These are phyloP conservation scores for Micronycteris hirsuta DNA, from an alignment of 2,113 vertebrate genomes.

Conservation along the genomic window DNA sequence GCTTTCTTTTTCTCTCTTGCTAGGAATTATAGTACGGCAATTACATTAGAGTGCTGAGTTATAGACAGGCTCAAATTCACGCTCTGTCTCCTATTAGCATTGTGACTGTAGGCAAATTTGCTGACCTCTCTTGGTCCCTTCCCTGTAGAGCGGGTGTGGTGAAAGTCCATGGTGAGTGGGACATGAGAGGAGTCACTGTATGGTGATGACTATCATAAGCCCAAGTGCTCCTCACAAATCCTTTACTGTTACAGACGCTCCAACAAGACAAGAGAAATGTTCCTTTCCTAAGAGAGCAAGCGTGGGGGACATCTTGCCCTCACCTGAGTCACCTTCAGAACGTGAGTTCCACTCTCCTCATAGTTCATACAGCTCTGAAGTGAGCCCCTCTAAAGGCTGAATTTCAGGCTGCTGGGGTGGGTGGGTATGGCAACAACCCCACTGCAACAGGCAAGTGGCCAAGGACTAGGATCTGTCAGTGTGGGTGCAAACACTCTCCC, in stretches of 20 bases:
- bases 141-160: not conserved
- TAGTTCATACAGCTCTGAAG: not conserved
- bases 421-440: conserved; percentile 60
- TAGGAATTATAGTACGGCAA: no score
- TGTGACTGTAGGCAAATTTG: not conserved
- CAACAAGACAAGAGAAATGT: rapidly evolving
- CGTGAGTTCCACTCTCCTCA: not conserved
- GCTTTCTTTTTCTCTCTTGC: not conserved
- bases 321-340: not conserved
- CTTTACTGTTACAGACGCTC: not conserved
- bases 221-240: not conserved
- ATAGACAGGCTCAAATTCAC: not conserved
- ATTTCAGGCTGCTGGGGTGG: conserved; percentile 47
- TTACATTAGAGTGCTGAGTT: not conserved
- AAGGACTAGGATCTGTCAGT: conserved; percentile 53
- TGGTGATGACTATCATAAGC: rapidly evolving
- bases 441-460: conserved; percentile 35
- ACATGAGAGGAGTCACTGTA: rapidly evolving
- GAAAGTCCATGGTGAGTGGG: rapidly evolving
- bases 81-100: not conserved
- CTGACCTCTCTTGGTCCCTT: not conserved
- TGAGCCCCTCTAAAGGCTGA: conserved; percentile 5
- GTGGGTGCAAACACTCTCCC: conserved; percentile 62
- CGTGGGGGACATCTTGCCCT: not conserved
- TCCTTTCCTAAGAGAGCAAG: not conserved